These are phyloP conservation scores for Bactericera cockerelli DNA, from an alignment of 1,140 invertebrate genomes.

Conservation along the genomic window DNA sequence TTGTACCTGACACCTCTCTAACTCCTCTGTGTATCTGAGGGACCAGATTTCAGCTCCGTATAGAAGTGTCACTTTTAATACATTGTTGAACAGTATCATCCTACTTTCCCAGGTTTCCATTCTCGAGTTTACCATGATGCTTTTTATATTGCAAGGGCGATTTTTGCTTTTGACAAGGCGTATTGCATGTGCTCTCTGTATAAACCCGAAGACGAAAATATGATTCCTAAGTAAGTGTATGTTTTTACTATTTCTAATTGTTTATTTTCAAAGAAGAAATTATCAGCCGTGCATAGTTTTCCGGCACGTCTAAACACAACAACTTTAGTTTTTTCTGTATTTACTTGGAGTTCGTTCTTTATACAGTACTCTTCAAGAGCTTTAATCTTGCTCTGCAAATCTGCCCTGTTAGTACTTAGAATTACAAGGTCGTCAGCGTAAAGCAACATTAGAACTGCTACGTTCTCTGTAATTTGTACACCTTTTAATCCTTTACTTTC, in stretches of 20 bases:
- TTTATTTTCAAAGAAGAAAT: neutral
- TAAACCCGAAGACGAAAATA: neutral
- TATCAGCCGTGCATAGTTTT: neutral
- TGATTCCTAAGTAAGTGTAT: neutral
- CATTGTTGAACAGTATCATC: neutral
- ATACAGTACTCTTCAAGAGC: constrained; percentile 17
- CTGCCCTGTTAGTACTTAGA: neutral
- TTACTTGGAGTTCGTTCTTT: constrained; percentile 12
- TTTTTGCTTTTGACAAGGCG: neutral
- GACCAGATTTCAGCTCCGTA: neutral
- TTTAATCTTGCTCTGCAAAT: neutral
- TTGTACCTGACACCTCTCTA: neutral
- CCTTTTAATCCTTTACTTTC: neutral
- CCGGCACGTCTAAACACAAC: constrained; percentile 19
- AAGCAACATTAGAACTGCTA: constrained; percentile 11
- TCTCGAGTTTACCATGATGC: neutral
- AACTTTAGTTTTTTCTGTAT: constrained; percentile 20
- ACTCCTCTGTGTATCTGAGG: neutral
- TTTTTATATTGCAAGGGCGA: neutral
- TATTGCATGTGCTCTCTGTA: neutral
- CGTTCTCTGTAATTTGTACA: constrained; percentile 8
- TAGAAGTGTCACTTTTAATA: neutral
- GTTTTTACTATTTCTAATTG: neutral
- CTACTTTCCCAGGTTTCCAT: neutral
- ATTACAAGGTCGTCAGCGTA: constrained; percentile 15